Evolutionary conservation across 1,140 invertebrate genomes (phyloP).

Genomic region (Drosophila jambulina): DNA sequence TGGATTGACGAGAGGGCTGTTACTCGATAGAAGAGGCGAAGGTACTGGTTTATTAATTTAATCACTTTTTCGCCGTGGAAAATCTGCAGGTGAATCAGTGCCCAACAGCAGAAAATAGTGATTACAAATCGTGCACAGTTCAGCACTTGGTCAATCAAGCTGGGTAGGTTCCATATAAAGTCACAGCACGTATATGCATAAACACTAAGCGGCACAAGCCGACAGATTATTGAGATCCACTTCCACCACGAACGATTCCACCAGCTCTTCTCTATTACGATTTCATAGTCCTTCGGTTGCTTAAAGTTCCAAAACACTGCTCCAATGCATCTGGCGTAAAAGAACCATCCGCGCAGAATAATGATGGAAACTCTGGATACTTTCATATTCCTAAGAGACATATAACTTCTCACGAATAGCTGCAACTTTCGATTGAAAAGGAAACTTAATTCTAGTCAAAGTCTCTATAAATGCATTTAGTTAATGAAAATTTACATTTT

Average conservation of each 20-base stretch:
- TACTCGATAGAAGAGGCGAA: conserved; percentile 27
- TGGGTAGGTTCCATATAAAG: not conserved
- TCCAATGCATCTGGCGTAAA: conserved; percentile 5
- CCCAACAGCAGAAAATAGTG: conserved; percentile 1
- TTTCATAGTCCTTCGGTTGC: no score
- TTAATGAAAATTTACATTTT: not conserved
- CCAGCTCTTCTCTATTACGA: not conserved
- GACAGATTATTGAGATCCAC: not conserved
- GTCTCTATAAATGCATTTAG: not conserved
- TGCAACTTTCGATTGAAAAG: not conserved
- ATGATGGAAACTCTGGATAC: not conserved
- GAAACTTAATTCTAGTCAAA: not conserved
- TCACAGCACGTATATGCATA: not conserved
- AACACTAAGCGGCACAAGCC: not conserved
- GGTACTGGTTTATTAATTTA: conserved; percentile 44
- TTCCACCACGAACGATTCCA: conserved; percentile 1
- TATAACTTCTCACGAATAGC: not conserved
- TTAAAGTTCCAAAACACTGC: conserved; percentile 17
- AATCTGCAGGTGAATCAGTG: conserved; percentile 42
- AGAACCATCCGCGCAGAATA: not conserved
- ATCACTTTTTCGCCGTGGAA: conserved; percentile 27
- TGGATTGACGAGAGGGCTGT: conserved; percentile 1
- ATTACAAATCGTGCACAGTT: not conserved
- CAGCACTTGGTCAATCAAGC: not conserved
- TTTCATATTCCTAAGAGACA: not conserved